Conservation (phyloP, 2,888 invertebrate species). For the Polylopha cassiicola region DNA sequence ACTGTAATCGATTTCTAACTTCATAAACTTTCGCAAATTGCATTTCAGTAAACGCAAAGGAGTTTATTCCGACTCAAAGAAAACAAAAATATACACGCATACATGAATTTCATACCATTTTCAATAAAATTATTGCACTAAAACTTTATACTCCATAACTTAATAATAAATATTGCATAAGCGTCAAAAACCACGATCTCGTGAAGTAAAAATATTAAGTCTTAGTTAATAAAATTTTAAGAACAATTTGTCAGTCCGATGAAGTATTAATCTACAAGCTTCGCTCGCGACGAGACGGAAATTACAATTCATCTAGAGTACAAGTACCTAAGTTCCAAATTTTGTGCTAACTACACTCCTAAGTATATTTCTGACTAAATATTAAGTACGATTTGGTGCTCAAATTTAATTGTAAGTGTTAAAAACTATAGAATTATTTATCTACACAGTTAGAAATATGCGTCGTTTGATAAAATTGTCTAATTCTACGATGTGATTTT, state of each 20-base stretch:
- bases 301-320: constrained; percentile 44
- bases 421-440: constrained; percentile 67
- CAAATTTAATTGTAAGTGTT: constrained; percentile 72
- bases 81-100: constrained; percentile 67
- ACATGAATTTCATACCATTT: constrained; percentile 71
- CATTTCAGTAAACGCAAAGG: constrained; percentile 43
- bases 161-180: constrained; percentile 75
- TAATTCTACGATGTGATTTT: constrained; percentile 40
- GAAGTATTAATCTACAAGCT: constrained; percentile 54
- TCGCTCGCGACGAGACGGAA: constrained; percentile 50
- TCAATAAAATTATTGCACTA: constrained; percentile 76
- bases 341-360: constrained; percentile 52
- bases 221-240: constrained; percentile 65
- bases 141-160: constrained; percentile 66
- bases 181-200: constrained; percentile 62
- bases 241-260: constrained; percentile 70
- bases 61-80: constrained; percentile 41
- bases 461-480: constrained; percentile 51
- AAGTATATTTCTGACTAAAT: constrained; percentile 69
- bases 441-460: constrained; percentile 63
- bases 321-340: constrained; percentile 48
- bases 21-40: constrained; percentile 52
- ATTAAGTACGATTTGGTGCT: constrained; percentile 78
- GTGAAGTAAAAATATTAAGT: constrained; percentile 61
- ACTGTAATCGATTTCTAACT: constrained; percentile 65